Base-by-base conservation (phyloP, 2,113 vertebrate genomes). In the Oenanthe oenanthe region DNA sequence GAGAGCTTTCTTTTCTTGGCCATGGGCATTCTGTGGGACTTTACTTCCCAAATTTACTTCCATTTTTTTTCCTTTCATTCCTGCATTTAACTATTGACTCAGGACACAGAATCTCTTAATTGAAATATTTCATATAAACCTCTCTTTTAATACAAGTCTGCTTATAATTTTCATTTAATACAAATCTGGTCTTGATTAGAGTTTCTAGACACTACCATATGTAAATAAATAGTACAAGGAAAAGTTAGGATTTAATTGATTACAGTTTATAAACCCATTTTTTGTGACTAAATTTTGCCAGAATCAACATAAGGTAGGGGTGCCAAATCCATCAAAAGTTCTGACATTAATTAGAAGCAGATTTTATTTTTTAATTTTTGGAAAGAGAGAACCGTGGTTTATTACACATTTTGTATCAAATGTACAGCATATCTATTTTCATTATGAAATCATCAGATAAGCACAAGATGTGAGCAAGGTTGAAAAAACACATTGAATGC, bases 391-490 rank as follows among this genome's bases (percentile, higher is more conserved):
- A n/a, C 25, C 2, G 4, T 61, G 32, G 17, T 17, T 94, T 89
- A 47, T 74, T 78, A 24, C 28, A 40, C 21, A 71, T 60, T 79
- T 92, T 72, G n/a, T 89, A 92, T 89, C 68, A 57, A 91, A 92
- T 85, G 10, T 91, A 67, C 77, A 85, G 29, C 10, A 60, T 78
- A 90, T 42, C 48, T 92, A 56, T 95, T 95, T 96, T 91, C 70
- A 79, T 89, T 91, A 93, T 92, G 80, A 96, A 89, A 93, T 92
- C 88, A 93, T 73, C 48, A 89, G 73, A 85, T 72, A 91, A 78
- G 32, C 29, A 66, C 19, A 82, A 93, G 60, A 79, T 66, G 42
- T 71, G 53, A 89, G 34, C 18, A 83, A 76, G 34, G 17, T 34
- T 92, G 71, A 82, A 83, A 91, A 85, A 91, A 87, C 75, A 81